A percentile compares a stretch with the other conserved stretches of the same genome.
Conservation (phyloP, 2,797 vertebrate species). For the Parambassis ranga region DNA sequence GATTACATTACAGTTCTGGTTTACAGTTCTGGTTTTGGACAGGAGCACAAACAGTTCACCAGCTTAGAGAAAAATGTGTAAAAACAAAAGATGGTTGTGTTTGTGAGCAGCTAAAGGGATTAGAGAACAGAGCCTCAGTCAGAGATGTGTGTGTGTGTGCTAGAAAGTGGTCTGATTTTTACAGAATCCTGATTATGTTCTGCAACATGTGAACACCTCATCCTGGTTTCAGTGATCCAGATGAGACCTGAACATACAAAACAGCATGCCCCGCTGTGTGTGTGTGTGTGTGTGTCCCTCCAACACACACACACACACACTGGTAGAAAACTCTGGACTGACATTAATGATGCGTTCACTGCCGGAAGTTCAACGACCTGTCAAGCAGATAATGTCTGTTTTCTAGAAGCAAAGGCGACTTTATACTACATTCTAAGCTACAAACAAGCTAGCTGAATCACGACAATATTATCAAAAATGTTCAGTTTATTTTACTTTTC, state of each 20-base stretch:
- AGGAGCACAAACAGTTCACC: not conserved
- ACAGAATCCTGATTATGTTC: no score
- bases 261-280: not conserved
- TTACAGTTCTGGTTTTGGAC: no score
- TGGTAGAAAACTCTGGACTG: not conserved
- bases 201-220: constrained; percentile 18
- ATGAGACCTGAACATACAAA: not conserved
- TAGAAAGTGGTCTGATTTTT: no score
- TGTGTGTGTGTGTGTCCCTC: no score
- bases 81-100: constrained; percentile 45
- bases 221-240: constrained; percentile 41
- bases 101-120: constrained; percentile 42
- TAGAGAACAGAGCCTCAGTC: constrained; percentile 27
- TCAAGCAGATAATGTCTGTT: not conserved
- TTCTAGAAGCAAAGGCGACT: no score
- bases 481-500: no score
- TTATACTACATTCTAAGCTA: no score
- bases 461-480: no score
- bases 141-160: no score
- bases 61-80: not conserved
- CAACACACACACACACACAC: no score
- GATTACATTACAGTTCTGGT: no score
- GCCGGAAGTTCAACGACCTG: not conserved
- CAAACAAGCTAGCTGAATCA: no score
- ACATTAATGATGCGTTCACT: not conserved